phyloP scores from a whole-genome alignment of 2,797 vertebrate genomes.

The Enoplosus armatus region DNA sequence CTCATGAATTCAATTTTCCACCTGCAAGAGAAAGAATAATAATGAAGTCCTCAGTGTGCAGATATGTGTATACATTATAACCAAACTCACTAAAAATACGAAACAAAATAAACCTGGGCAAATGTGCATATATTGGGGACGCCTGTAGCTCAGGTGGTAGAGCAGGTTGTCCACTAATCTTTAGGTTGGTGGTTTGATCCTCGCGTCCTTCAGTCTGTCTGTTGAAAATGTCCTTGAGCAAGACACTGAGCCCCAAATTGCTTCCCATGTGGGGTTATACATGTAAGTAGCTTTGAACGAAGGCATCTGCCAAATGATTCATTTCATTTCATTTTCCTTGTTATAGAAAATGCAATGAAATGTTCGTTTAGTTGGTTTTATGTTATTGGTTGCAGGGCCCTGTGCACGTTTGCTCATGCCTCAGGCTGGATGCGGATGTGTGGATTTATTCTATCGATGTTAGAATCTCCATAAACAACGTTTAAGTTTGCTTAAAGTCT shows the following conservation, averaged over 20 bases:
- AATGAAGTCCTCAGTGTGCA: too few relatives aligned
- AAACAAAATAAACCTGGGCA: neutral
- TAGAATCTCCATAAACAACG: neutral
- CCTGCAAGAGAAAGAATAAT: neutral
- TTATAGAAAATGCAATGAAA: neutral
- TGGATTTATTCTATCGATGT: neutral
- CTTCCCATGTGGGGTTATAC: neutral
- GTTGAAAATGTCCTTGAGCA: too few relatives aligned
- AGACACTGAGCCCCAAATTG: neutral
- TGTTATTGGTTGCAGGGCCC: neutral
- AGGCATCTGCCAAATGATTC: neutral
- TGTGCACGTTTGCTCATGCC: neutral
- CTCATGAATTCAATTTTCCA: neutral
- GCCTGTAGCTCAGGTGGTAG: neutral
- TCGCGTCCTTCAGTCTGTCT: neutral
- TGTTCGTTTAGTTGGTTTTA: too few relatives aligned
- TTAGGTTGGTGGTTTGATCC: neutral
- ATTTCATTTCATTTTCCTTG: too few relatives aligned
- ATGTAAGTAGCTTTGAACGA: neutral
- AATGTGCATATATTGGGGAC: neutral
- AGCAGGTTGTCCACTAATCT: too few relatives aligned
- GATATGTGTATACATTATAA: neutral
- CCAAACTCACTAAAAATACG: too few relatives aligned
- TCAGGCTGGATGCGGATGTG: neutral
- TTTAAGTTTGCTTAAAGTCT: conserved; percentile 53